Conservation (phyloP, 2,888 invertebrate genomes). For the Podotricha telesiphe region DNA sequence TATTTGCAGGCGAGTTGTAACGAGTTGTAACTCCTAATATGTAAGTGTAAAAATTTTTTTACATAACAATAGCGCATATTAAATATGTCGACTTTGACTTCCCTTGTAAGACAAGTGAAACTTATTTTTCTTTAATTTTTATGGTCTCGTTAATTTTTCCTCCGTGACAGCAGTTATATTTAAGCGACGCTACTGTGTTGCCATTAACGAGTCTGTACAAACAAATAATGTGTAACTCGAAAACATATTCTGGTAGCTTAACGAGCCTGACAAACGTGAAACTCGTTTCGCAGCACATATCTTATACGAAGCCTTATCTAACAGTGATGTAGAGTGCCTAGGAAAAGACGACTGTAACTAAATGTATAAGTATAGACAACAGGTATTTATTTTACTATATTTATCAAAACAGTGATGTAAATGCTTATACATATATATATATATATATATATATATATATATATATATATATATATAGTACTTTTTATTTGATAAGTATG, state of each 20-base stretch:
- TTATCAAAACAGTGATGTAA: too few species aligned
- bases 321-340: neutral
- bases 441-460: too few species aligned
- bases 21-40: too few species aligned
- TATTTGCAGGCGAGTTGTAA: too few species aligned
- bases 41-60: too few species aligned
- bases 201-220: slow-evolving; percentile 30
- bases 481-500: too few species aligned
- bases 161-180: slow-evolving; percentile 38
- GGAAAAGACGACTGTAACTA: neutral
- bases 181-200: slow-evolving; percentile 34
- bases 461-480: too few species aligned
- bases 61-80: neutral
- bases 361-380: neutral
- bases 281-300: neutral
- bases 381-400: neutral
- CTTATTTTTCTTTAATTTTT: slow-evolving; percentile 31
- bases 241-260: slow-evolving; percentile 9
- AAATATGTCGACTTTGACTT: neutral
- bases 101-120: slow-evolving; percentile 11
- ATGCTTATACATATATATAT: too few species aligned
- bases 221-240: slow-evolving; percentile 19
- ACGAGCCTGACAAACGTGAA: neutral
- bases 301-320: neutral
- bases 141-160: slow-evolving; percentile 35